phyloP scores from a whole-genome alignment of 2,797 vertebrate genomes.

The Muscicapa striata region DNA sequence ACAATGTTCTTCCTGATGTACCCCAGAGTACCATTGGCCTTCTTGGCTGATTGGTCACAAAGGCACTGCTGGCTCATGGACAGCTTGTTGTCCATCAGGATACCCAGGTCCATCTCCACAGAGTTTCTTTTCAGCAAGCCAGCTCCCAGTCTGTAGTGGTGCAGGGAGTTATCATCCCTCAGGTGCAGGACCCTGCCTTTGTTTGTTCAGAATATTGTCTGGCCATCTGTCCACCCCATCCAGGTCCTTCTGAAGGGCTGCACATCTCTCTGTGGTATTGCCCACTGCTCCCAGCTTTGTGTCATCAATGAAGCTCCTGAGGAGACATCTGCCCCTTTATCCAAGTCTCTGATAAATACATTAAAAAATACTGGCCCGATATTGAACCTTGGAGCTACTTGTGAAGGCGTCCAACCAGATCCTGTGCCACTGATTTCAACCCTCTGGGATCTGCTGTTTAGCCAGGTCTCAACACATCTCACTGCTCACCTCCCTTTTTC shows the following conservation, averaged over 20 bases:
- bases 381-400: neutral
- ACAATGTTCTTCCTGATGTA: neutral
- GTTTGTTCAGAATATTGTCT: neutral
- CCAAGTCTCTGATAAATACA: neutral
- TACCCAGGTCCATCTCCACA: neutral
- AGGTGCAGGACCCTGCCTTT: neutral
- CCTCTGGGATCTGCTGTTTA: neutral
- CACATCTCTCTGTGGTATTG: neutral
- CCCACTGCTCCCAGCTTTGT: neutral
- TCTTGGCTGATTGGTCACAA: neutral
- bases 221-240: neutral
- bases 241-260: neutral
- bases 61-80: fast-evolving
- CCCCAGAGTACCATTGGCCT: neutral
- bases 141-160: neutral
- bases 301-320: fast-evolving
- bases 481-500: neutral
- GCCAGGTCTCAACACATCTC: neutral
- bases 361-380: neutral
- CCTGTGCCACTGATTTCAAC: neutral
- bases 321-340: neutral
- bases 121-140: neutral
- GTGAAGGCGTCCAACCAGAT: neutral
- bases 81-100: neutral
- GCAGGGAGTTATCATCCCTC: neutral